These are phyloP conservation scores for Reticulitermes speratus DNA, from an alignment of 1,140 invertebrate species.

Conservation along the genomic window DNA sequence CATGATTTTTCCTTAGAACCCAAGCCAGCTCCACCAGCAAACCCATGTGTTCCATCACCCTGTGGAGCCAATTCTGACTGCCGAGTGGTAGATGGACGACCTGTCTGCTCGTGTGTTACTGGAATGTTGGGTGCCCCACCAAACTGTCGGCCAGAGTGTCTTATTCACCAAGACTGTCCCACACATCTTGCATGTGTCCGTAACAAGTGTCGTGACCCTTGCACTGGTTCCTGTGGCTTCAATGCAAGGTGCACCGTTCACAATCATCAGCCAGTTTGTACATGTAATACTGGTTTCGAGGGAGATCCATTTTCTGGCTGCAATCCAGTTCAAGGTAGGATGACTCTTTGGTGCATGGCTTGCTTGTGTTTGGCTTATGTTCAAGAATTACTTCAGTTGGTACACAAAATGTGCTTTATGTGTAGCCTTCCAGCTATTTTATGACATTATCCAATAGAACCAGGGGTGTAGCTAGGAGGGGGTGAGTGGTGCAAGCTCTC, in stretches of 20 bases:
- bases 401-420: neutral
- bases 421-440: neutral
- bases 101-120: conserved; percentile 72
- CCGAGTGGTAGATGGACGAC: conserved; percentile 62
- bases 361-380: neutral
- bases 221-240: conserved; percentile 77
- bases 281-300: conserved; percentile 70
- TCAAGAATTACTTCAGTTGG: neutral
- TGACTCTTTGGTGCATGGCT: neutral
- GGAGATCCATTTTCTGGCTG: conserved; percentile 82
- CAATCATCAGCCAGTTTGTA: conserved; percentile 75
- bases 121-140: conserved; percentile 83
- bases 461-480: too few species aligned
- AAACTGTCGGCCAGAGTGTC: conserved; percentile 73
- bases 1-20: conserved; percentile 10
- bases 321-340: conserved; percentile 54
- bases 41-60: conserved; percentile 75
- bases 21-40: conserved; percentile 43
- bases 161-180: conserved; percentile 78
- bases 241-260: conserved; percentile 75
- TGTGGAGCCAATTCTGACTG: conserved; percentile 82
- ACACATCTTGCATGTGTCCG: conserved; percentile 73
- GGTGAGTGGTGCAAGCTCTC: too few species aligned
- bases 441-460: too few species aligned
- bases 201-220: conserved; percentile 76